Base-by-base conservation (phyloP, 2,113 vertebrate species). In the Salminus brasiliensis region DNA sequence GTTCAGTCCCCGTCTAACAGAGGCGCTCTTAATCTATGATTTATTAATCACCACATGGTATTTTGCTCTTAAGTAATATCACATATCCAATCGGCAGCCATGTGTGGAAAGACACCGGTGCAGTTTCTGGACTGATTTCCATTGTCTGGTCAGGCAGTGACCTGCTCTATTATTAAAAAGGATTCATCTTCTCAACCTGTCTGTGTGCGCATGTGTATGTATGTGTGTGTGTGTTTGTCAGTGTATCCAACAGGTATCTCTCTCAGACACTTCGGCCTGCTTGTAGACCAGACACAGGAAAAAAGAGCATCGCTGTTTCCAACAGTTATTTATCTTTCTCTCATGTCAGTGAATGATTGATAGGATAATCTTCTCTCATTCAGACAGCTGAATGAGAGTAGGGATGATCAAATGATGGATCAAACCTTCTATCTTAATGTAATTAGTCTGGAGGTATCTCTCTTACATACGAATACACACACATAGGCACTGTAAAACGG, bases 141-240 rank as follows among this genome's bases (percentile, higher is more conserved):
- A 60, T 34, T 57, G 39, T 74, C 18, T 76, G 65, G 39, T 71
- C 73, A 63, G 30, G 65, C 66, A 77, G 53, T 66, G 49, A 68
- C 11, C 67, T 43, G 27, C 49, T 89, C 27, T 83, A 90, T 88
- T 88, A 88, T 90, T 90, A 47, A 88, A 72, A 1, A 2, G 8
- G 53, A n/a, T 36, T 69, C 32, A 67, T 45, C 72, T 69, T 80
- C n/a, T 36, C 59, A 27, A 21, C 23, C 23, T 53, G 11, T 13
- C 1, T 30, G 25, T 74, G 30, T 67, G 59, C 49, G 30, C 66
- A 43, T 52, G 21, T 34, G 13, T 16, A 0, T 52, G 15, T 60
- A 25, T 25, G 9, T 57, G 53, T 57, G 21, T 21, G 1, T 9
- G 12, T 29, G 1, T 49, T 2, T 43, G 3, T 11, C 0, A 21